Conservation (phyloP, 1,140 invertebrate species). For the Elysia chlorotica region DNA sequence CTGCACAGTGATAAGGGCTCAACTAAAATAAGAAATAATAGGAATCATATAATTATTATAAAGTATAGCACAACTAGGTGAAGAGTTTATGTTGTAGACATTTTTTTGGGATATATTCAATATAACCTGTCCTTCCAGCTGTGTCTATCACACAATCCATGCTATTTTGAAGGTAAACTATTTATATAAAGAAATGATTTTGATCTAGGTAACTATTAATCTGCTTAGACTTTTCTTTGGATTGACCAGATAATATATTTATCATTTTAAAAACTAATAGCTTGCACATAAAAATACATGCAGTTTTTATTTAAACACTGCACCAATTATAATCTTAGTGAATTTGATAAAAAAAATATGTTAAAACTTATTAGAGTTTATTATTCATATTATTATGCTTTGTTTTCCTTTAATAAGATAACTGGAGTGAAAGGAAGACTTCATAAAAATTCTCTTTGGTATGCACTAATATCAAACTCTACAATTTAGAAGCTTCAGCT, state of each 20-base stretch:
- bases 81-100: not conserved
- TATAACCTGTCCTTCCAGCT: not conserved
- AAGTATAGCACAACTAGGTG: not conserved
- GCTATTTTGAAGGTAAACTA: not conserved
- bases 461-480: not conserved
- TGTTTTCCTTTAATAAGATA: too few species aligned
- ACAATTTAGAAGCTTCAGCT: not conserved
- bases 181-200: not conserved
- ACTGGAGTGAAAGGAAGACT: too few species aligned
- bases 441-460: not conserved
- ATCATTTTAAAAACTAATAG: too few species aligned
- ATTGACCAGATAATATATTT: too few species aligned
- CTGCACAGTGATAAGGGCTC: slow-evolving; percentile 66
- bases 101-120: not conserved
- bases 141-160: not conserved
- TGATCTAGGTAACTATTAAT: not conserved
- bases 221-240: too few species aligned
- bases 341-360: too few species aligned
- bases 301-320: too few species aligned
- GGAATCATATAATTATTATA: not conserved
- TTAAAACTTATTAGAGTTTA: too few species aligned
- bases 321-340: too few species aligned
- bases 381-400: too few species aligned
- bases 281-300: too few species aligned
- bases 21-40: slow-evolving; percentile 43